Evolutionary conservation across 2,888 invertebrate genomes (phyloP), one percentile per base, ranked within the genome.

Genomic region (Tinea trinotella): DNA sequence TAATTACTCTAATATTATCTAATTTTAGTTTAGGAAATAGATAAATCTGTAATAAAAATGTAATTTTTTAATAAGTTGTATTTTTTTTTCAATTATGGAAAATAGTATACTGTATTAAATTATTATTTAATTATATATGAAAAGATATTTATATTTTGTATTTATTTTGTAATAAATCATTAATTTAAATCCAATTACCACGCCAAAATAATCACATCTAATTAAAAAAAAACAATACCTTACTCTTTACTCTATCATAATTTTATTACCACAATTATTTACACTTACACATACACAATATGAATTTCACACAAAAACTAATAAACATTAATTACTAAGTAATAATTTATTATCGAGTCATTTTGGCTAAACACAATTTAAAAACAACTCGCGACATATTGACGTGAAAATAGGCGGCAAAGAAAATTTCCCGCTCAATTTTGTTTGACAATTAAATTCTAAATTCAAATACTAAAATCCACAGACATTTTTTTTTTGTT

Each of bases 281-380:
- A 30, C 30, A 30, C 30, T 30, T 30, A 30, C n/a, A n/a, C n/a
- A 30, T 30, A 4, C 7, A 30, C 30, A 7, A n/a, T 22, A 22
- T 22, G 22, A 3, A 22, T 7, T 22, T 22, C 3, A 22, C 30
- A 30, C 30, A 30, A 30, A 30, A 22, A 22, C 7, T 22, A 22
- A 22, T 5, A 22, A n/a, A n/a, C n/a, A n/a, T n/a, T n/a, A n/a
- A n/a, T n/a, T n/a, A n/a, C n/a, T n/a, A 22, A 22, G 4, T 22
- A 22, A 22, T 22, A n/a, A 40, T 13, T 15, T 40, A 40, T 13
- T 40, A 40, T 40, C 40, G 15, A 40, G 40, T 40, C 40, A 40
- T 40, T 40, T 40, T 40, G 1, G 13, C 40, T n/a, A n/a, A n/a
- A 15, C 40, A 40, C 30, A n/a, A n/a, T n/a, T n/a, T n/a, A n/a